Base-by-base conservation (phyloP, 1,140 invertebrate species). In the Neodiprion pinetum region DNA sequence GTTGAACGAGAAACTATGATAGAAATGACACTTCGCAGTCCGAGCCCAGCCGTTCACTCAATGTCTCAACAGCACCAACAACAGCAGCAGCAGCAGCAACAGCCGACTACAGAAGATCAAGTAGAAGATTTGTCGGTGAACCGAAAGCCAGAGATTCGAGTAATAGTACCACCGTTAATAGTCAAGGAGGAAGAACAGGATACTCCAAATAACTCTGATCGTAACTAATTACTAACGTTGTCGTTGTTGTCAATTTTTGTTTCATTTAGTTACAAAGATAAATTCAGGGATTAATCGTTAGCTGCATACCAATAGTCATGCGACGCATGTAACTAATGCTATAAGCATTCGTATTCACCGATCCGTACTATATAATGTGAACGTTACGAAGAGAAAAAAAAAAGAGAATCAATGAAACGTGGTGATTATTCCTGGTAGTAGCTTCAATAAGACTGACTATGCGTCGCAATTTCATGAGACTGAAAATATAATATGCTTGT, bases 91-190 rank as follows among this genome's bases (percentile, higher is more conserved):
- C 75, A 65, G 8, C 78, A 68, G 77, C 77, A 1, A 71, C 8
- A 72, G 72, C 49, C 10, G 76, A 77, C 48, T 78, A 81, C 72
- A 47, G 84, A 89, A 0, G 85, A 90, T 61, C 84, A 89, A 69
- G 89, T 90, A 0, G 89, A 90, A 72, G 90, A 90, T 79, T 79
- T 90, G 0, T 90, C 89, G 5, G 80, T 90, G 1, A 80, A 76
- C 73, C 79, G 87, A 7, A 89, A 81, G 71, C 75, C 81, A 7
- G 83, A 86, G 10, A 65, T 79, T 9, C 67, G 82, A 8, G 81
- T 82, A 40, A 84, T 84, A 72, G 73, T 84, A 0, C 76, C 79
- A n/a, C 76, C 79, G 9, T 73, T 67, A 12, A 10, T 40, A 4
- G 71, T 82, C 8, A 84, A 86, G 70, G 70, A 84, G 7, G 83